These are phyloP conservation scores for Neotoxoptera formosana DNA, from an alignment of 1,140 invertebrate genomes.

Conservation along the genomic window DNA sequence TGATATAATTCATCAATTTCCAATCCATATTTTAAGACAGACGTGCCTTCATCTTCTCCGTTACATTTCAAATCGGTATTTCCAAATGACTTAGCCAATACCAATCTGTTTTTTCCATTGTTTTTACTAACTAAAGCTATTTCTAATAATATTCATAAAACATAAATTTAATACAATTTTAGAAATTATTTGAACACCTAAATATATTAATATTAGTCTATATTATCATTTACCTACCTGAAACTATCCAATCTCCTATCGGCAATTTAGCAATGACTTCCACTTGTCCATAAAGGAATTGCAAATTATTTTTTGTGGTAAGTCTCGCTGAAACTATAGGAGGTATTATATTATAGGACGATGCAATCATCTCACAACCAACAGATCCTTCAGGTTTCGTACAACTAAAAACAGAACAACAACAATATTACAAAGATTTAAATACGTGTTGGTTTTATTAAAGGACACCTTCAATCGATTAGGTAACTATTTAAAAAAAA, in stretches of 20 bases:
- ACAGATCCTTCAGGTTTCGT: constrained; percentile 57
- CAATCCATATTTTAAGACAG: constrained; percentile 1
- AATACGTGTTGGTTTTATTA: not conserved
- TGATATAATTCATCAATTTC: constrained; percentile 48
- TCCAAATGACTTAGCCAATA: constrained; percentile 11
- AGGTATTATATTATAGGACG: constrained; percentile 66
- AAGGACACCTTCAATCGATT: not conserved
- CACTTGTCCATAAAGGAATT: constrained; percentile 73
- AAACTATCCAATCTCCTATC: constrained; percentile 78
- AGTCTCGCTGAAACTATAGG: constrained; percentile 74
- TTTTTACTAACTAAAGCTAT: constrained; percentile 24
- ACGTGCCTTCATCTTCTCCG: not conserved
- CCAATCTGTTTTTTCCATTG: not conserved
- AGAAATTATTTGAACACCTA: not conserved
- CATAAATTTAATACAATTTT: not conserved
- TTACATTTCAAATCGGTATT: constrained; percentile 24
- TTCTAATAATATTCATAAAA: constrained; percentile 20
- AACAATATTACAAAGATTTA: not conserved
- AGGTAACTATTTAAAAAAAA: not conserved
- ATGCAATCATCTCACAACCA: constrained; percentile 59
- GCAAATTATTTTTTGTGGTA: constrained; percentile 71
- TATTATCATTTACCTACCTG: constrained; percentile 68
- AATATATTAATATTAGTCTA: not conserved
- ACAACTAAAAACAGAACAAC: constrained; percentile 44
- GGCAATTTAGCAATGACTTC: constrained; percentile 76